Conservation (phyloP, 2,888 invertebrate species). For the Rhorus exstirpatorius region DNA sequence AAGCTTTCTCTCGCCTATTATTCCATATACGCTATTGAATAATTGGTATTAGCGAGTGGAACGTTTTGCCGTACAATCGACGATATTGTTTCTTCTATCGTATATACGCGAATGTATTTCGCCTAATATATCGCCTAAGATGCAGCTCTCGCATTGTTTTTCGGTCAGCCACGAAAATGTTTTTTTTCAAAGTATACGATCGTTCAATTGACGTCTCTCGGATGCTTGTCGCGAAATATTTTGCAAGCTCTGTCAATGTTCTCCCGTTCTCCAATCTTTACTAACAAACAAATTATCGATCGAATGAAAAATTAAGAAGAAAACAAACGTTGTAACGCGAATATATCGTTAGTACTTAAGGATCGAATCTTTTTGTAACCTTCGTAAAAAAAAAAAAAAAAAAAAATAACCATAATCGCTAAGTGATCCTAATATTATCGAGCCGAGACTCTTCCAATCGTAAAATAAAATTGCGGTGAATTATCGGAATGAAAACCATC, state of each 20-base stretch:
- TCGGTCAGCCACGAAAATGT: neutral
- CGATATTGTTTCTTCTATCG: constrained; percentile 8
- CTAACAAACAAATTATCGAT: constrained; percentile 23
- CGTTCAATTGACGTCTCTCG: constrained; percentile 14
- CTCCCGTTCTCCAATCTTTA: constrained; percentile 47
- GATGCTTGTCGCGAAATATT: constrained; percentile 37
- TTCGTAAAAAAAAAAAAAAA: no score
- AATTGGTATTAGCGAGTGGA: constrained; percentile 28
- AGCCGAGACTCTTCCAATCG: constrained; percentile 72
- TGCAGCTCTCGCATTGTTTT: neutral
- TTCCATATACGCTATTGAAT: constrained; percentile 25
- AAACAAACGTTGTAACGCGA: constrained; percentile 43
- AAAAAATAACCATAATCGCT: constrained; percentile 56
- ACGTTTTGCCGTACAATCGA: neutral
- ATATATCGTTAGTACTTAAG: constrained; percentile 65
- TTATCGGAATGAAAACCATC: constrained; percentile 1
- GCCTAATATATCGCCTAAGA: constrained; percentile 38
- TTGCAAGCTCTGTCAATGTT: constrained; percentile 44
- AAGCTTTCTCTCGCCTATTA: constrained; percentile 17
- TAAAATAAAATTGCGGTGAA: constrained; percentile 2
- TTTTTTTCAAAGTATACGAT: constrained; percentile 6
- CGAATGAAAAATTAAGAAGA: constrained; percentile 1
- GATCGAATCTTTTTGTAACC: constrained; percentile 67
- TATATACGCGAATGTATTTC: constrained; percentile 1
- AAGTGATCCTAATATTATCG: constrained; percentile 58